Evolutionary conservation across 2,797 vertebrate species (phyloP), one percentile per base, ranked within the genome.

Genomic region (Centropyge bicolor): DNA sequence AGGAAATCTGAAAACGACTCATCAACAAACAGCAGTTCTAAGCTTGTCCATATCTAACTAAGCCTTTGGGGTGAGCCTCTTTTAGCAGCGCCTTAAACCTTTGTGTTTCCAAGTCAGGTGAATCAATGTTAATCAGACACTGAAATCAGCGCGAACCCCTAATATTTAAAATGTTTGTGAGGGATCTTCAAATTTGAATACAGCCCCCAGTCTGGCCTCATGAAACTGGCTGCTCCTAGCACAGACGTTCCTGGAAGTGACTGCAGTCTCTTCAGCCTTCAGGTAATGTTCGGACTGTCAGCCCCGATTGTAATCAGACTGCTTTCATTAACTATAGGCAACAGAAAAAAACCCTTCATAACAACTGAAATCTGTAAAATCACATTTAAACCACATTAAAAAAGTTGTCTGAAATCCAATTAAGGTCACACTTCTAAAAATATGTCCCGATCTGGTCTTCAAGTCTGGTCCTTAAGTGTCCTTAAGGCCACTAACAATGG

Each of bases 271-370:
- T n/a, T 48, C 10, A 40, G 48, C 35, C 67, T 75, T 68, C 20
- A 31, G 71, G 63, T 51, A 45, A 54, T 43, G 41, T 59, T 75
- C 55, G 70, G 36, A 60, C 17, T 27, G 78, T 61, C 60, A 31
- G 13, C 45, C 59, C 9, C 19, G 57, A 48, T 66, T 61, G 61
- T 22, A 43, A 59, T 74, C 5, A 65, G 22, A 48, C 54, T 0
- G 31, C 20, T 63, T 79, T 70, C 35, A 43, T 45, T 45, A 60
- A 67, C 74, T 74, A 57, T 1, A 14, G 8, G 13, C 9, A 27
- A 35, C 41, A 43, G 24, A 59, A 22, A 40, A 57, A 27, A 40
- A 69, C 0, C 0, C 11, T 19, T 19, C 1, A 12, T 0, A 14
- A 31, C 16, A 13, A 68, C 10, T 13, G 0, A 61, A 65, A 62